A percentile compares a stretch with the other conserved stretches of the same genome.
phyloP scores from a whole-genome alignment of 2,888 invertebrate genomes.

The Scotopteryx bipunctaria region DNA sequence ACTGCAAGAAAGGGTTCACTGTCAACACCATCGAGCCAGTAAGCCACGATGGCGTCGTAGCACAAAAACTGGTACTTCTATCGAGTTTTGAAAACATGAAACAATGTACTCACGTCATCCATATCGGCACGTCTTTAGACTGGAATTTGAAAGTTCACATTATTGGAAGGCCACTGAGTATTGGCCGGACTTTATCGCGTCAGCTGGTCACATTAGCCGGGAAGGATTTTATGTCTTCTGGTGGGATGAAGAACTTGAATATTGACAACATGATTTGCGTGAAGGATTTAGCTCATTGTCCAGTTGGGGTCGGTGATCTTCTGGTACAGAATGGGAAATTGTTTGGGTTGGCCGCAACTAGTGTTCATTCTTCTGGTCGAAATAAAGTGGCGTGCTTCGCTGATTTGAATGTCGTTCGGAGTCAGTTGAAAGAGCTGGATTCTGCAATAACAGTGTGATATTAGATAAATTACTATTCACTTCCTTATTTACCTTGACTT shows the following conservation, averaged over 20 bases:
- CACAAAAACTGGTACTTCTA: constrained; percentile 60
- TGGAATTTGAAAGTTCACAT: constrained; percentile 46
- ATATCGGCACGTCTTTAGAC: constrained; percentile 47
- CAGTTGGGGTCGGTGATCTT: constrained; percentile 66
- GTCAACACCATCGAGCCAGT: constrained; percentile 56
- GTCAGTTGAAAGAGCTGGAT: constrained; percentile 50
- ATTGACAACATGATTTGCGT: constrained; percentile 58
- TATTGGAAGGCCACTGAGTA: constrained; percentile 58
- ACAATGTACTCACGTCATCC: constrained; percentile 53
- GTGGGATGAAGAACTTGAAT: constrained; percentile 38
- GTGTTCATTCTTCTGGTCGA: constrained; percentile 45
- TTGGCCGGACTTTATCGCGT: constrained; percentile 55
- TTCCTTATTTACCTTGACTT: no score
- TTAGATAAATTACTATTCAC: no score
- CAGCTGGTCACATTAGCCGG: constrained; percentile 51
- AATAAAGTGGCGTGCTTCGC: constrained; percentile 60
- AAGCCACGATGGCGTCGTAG: constrained; percentile 53
- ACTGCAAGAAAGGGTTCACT: constrained; percentile 68
- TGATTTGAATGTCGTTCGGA: constrained; percentile 48
- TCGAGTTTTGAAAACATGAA: constrained; percentile 56
- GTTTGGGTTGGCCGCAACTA: constrained; percentile 63
- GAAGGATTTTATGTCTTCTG: constrained; percentile 17
- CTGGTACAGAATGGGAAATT: constrained; percentile 57
- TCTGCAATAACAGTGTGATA: constrained; percentile 25
- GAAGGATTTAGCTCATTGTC: constrained; percentile 55